These are phyloP conservation scores for Venturia canescens DNA, from an alignment of 1,140 invertebrate genomes.

Conservation along the genomic window DNA sequence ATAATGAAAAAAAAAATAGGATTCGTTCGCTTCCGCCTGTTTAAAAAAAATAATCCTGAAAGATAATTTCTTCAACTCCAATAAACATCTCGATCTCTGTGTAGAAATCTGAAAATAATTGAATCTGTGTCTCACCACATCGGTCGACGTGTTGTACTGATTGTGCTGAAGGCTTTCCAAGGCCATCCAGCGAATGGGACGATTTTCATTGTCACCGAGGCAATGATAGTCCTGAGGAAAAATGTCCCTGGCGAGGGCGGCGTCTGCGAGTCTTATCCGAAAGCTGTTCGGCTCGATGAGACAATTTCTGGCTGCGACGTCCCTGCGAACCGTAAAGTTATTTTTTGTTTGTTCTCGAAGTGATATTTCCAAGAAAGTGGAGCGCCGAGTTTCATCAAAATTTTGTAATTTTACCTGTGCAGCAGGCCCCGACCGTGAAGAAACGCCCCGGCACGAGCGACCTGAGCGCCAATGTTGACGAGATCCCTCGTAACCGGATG, in stretches of 20 bases:
- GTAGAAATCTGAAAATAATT: too few relatives aligned
- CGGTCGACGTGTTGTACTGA: constrained; percentile 87
- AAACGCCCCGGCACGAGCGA: constrained; percentile 91
- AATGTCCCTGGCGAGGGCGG: constrained; percentile 91
- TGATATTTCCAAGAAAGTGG: constrained; percentile 3
- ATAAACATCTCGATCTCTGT: too few relatives aligned
- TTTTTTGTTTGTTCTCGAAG: constrained; percentile 1
- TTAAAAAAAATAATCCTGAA: too few relatives aligned
- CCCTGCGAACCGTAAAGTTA: constrained; percentile 74
- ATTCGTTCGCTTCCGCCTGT: too few relatives aligned
- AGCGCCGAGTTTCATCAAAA: not conserved
- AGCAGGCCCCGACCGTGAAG: constrained; percentile 92
- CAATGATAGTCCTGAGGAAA: constrained; percentile 98
- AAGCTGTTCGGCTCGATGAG: constrained; percentile 84
- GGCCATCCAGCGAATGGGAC: constrained; percentile 97
- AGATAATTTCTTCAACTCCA: too few relatives aligned
- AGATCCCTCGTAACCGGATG: constrained; percentile 89
- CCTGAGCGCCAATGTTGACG: constrained; percentile 93
- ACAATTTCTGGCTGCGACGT: constrained; percentile 94
- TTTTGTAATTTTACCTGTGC: constrained; percentile 78
- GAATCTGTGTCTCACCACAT: constrained; percentile 83
- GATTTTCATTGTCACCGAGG: constrained; percentile 95
- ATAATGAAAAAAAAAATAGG: too few relatives aligned
- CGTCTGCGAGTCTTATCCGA: constrained; percentile 92
- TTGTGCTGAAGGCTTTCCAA: constrained; percentile 90